These are phyloP conservation scores for Caenorhabditis uteleia DNA, from an alignment of 2,888 invertebrate species.

Conservation along the genomic window DNA sequence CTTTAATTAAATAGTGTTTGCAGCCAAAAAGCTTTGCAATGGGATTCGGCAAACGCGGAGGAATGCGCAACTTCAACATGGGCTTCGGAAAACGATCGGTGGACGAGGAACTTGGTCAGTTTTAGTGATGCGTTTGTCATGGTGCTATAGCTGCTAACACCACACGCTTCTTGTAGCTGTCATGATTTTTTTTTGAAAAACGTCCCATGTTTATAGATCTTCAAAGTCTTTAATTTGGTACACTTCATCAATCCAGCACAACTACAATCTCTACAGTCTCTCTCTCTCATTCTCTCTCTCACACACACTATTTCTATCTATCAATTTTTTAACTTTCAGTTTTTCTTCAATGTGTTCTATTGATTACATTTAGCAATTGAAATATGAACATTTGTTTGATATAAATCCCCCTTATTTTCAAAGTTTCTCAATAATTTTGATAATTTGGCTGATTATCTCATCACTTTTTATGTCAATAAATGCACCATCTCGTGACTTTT, in stretches of 20 bases:
- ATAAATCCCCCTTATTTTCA: background rate
- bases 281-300: no score
- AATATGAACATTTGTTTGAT: background rate
- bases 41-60: constrained; percentile 54
- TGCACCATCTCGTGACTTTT: background rate
- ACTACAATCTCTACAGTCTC: no score
- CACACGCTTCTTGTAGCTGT: no score
- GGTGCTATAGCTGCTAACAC: no score
- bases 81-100: constrained; percentile 47
- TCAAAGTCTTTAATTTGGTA: no score
- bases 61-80: constrained; percentile 45
- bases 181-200: no score
- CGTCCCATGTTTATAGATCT: no score
- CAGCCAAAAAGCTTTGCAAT: constrained; percentile 42
- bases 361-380: no score
- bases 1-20: background rate
- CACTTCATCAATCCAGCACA: no score
- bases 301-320: no score
- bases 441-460: background rate
- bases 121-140: constrained; percentile 1
- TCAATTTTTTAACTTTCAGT: no score
- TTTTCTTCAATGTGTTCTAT: no score
- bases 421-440: background rate
- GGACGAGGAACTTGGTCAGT: constrained; percentile 3
- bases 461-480: background rate